Evolutionary conservation across 1,140 invertebrate genomes (phyloP), one percentile per base, ranked within the genome.

Genomic region (Brachionus paranguensis): DNA sequence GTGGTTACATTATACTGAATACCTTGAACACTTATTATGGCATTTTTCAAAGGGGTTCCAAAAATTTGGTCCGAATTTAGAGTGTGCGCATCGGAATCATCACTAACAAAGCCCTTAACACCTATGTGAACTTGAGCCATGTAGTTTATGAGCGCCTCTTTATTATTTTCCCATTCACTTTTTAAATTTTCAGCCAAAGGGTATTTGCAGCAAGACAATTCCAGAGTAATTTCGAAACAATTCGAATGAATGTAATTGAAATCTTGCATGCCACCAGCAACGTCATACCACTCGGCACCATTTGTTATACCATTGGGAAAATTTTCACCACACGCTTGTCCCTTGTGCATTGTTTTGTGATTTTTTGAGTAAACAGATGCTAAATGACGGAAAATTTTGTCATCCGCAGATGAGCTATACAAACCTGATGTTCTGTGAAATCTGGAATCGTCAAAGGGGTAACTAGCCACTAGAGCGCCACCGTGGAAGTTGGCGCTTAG

Each of bases 241-340:
- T 96, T 97, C 86, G 95, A 96, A 93, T 94, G 95, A 11, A 98
- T 92, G 88, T 99, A 99, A 89, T 99, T 99, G 90, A 95, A 99
- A 88, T 99, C 97, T 91, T 99, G 96, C 96, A 99, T 99, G 50
- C 96, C 96, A 78, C 89, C 89, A 3, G 37, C 12, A 11, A 84
- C 45, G 33, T 84, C 68, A 76, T 84, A 84, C 83, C 83, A 84
- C 29, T 74, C 11, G 20, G 83, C 83, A 64, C 83, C 83, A 47
- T 84, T 84, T n/a, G 83, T 84, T 11, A 84, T 78, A 20, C 83
- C 83, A 74, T 60, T 43, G 3, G 1, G n/a, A 76, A 84, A 84
- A 20, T 55, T 20, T 12, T 74, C 83, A 45, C 47, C 29, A 78
- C 68, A 55, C 17, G n/a, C 27, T 45, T 41, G 29, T 29, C 70